Base-by-base conservation (phyloP, 2,888 invertebrate genomes). In the Drosophila dives region DNA sequence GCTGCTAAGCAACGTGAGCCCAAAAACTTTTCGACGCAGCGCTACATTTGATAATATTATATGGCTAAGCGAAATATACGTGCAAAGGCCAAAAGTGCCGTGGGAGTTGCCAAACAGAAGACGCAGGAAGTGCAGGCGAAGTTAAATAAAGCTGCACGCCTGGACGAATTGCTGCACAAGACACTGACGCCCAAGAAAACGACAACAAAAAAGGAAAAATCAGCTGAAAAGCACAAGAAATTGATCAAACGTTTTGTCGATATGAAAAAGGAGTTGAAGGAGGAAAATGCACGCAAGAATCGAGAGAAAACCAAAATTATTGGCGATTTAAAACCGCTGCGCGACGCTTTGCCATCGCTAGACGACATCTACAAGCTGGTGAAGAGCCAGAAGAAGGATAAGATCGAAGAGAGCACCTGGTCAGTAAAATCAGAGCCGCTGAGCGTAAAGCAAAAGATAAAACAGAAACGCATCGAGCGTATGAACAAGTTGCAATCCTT, bases 341-440 rank as follows among this genome's bases (percentile, higher is more conserved):
- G 91, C n/a, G 93, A 93, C 80, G 92, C 93, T 0, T 53, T 93
- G 38, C 93, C 93, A 12, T 92, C 93, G 0, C 64, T 93, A 3
- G 86, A 90, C 12, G 91, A 91, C 38, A 72, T 93, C 3, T 89
- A 90, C 53, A 83, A 87, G 49, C 40, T 92, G 36, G 91, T 89
- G 2, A 86, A 85, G 36, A 79, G 74, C n/a, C 78, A 81, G 55
- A 38, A 78, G 66, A 42, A 75, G 77, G 36, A 91, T 80, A 62
- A 80, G 1, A 79, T 75, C 2, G 69, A 90, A 3, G 54, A 77
- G 32, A 71, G 61, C 23, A 55, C 61, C 0, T 69, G 76, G 2
- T 15, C 45, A 45, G 50, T 72, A 0, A 59, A 72, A 36, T 55
- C 71, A 1, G 76, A 66, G 12, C 40, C 20, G 20, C 76, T 91